These are phyloP conservation scores for Drosophila stalkeri DNA, from an alignment of 2,888 invertebrate species.

Conservation along the genomic window DNA sequence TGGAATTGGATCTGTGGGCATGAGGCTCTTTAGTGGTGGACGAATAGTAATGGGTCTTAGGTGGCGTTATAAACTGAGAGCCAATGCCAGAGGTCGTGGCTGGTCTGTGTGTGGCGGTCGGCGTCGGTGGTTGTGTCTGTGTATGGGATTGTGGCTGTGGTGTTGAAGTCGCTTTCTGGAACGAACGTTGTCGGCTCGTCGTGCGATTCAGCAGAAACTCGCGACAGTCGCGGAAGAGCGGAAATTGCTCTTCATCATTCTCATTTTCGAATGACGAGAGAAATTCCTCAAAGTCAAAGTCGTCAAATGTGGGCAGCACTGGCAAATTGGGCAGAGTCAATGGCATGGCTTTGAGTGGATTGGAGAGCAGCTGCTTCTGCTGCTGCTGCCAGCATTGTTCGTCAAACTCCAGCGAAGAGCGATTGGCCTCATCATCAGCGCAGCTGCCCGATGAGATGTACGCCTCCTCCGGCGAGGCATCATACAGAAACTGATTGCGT, in stretches of 20 bases:
- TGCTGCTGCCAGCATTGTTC: conserved; percentile 71
- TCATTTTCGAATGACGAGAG: conserved; percentile 89
- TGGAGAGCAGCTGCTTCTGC: conserved; percentile 81
- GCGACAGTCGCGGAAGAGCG: conserved; percentile 85
- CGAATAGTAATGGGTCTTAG: conserved; percentile 22
- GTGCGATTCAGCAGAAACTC: conserved; percentile 84
- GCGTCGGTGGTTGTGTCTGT: conserved; percentile 30
- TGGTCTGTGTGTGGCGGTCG: conserved; percentile 42
- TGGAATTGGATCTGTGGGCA: conserved; percentile 68
- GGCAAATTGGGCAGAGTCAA: conserved; percentile 64
- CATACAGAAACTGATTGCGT: conserved; percentile 85
- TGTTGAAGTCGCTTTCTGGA: conserved; percentile 75
- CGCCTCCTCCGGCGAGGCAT: conserved; percentile 83
- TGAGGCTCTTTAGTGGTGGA: conserved; percentile 54
- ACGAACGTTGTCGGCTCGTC: conserved; percentile 81
- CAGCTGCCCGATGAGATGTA: conserved; percentile 69
- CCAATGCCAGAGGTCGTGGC: conserved; percentile 23
- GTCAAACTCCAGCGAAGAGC: conserved; percentile 78
- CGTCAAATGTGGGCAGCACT: conserved; percentile 86
- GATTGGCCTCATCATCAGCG: conserved; percentile 82
- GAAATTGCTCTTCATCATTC: conserved; percentile 86
- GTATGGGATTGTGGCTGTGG: conserved; percentile 40
- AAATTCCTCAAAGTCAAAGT: conserved; percentile 87
- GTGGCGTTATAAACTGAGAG: conserved; percentile 41
- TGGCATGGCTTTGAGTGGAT: conserved; percentile 56